phyloP scores from a whole-genome alignment of 2,797 vertebrate genomes.

The Picus viridis region DNA sequence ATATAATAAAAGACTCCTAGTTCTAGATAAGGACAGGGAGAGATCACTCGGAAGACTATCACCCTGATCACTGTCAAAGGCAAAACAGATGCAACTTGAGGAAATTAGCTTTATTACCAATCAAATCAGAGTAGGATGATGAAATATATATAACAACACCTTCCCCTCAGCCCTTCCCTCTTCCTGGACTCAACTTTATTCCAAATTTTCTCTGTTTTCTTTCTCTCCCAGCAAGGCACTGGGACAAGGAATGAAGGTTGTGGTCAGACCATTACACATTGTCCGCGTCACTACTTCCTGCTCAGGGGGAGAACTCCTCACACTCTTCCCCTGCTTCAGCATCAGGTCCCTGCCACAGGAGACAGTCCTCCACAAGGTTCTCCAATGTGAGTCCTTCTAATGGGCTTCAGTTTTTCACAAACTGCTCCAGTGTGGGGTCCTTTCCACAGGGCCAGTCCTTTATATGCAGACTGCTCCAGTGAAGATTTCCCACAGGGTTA shows the following conservation, averaged over 20 bases:
- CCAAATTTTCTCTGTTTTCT: background rate
- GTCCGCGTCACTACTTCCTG: background rate
- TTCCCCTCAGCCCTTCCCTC: background rate
- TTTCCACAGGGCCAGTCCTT: no score
- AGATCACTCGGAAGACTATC: background rate
- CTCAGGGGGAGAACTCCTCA: no score
- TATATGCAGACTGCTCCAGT: background rate
- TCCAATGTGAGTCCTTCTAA: no score
- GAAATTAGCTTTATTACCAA: background rate
- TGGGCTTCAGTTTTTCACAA: no score
- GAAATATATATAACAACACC: background rate
- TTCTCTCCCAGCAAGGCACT: background rate
- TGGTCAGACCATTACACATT: background rate
- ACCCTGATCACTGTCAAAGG: background rate
- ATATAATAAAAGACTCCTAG: background rate
- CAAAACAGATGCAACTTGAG: background rate
- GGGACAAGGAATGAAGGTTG: background rate
- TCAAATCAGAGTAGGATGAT: background rate
- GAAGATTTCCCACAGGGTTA: background rate
- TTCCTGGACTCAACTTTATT: background rate
- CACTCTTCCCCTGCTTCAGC: no score
- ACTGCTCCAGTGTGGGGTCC: no score
- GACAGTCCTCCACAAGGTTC: no score
- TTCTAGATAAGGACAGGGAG: background rate
- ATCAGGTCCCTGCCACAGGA: no score